Percentiles rank a stretch among this genome's conserved stretches.
These are phyloP conservation scores for Apteryx mantelli DNA, from an alignment of 2,113 vertebrate genomes.

Conservation along the genomic window DNA sequence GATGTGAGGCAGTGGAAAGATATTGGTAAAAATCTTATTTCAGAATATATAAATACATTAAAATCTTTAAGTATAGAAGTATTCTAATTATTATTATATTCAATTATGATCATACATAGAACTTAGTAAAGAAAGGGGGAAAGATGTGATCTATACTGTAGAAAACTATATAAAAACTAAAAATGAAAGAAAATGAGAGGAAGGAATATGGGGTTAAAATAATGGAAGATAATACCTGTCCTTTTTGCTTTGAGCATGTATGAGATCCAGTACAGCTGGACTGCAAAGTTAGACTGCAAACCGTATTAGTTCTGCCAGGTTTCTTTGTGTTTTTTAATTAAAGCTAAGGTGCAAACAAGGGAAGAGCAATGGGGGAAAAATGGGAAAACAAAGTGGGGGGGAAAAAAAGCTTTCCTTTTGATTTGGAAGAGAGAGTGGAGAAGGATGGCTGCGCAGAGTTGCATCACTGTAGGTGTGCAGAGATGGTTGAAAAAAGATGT, in stretches of 20 bases:
- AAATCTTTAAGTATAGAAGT: neutral
- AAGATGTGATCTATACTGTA: neutral
- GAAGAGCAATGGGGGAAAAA: neutral
- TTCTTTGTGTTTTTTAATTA: conserved; percentile 10
- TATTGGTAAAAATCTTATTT: neutral
- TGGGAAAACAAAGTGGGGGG: neutral
- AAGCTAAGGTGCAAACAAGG: neutral
- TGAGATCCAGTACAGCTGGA: neutral
- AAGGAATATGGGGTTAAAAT: neutral
- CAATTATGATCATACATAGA: neutral
- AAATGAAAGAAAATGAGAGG: neutral
- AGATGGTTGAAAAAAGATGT: neutral
- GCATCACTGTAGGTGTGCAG: neutral
- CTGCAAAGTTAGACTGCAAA: neutral
- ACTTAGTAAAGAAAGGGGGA: neutral
- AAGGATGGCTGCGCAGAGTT: neutral
- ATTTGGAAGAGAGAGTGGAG: neutral
- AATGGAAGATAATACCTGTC: neutral
- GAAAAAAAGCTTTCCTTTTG: neutral
- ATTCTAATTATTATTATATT: neutral
- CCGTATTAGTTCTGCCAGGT: neutral
- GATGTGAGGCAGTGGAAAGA: neutral
- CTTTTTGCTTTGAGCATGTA: neutral
- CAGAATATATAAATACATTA: neutral
- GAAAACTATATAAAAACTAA: neutral